Conservation (phyloP, 2,888 invertebrate species). For the Seira musarum region DNA sequence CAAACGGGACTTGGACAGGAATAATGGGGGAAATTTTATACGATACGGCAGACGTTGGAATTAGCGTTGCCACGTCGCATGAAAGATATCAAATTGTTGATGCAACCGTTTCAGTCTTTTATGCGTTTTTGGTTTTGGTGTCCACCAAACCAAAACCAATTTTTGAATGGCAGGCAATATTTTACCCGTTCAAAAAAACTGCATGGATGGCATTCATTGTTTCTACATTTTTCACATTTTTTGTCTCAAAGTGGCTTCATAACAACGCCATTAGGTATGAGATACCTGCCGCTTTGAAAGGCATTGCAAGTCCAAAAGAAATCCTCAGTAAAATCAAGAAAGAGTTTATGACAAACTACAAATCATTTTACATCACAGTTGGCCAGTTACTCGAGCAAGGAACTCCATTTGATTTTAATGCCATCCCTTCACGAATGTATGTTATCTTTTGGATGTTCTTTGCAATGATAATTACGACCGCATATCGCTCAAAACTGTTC, state of each 20-base stretch:
- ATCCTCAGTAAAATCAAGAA: slow-evolving; percentile 34
- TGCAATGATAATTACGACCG: slow-evolving; percentile 62
- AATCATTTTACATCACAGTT: slow-evolving; percentile 61
- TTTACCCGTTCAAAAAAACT: slow-evolving; percentile 63
- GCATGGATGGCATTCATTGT: slow-evolving; percentile 61
- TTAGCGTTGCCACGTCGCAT: slow-evolving; percentile 63
- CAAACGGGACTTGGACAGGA: slow-evolving; percentile 67
- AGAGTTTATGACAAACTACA: slow-evolving; percentile 53
- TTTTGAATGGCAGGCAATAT: slow-evolving; percentile 68
- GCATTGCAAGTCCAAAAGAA: slow-evolving; percentile 14
- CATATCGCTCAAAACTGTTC: slow-evolving; percentile 66
- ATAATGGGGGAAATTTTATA: slow-evolving; percentile 66
- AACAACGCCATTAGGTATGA: slow-evolving; percentile 50
- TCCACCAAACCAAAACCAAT: slow-evolving; percentile 66
- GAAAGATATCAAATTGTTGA: slow-evolving; percentile 63
- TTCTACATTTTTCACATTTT: slow-evolving; percentile 47
- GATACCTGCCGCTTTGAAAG: slow-evolving; percentile 30
- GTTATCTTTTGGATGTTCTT: slow-evolving; percentile 67
- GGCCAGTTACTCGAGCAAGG: slow-evolving; percentile 68
- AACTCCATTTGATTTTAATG: slow-evolving; percentile 53
- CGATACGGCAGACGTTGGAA: slow-evolving; percentile 64
- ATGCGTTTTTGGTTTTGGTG: slow-evolving; percentile 67
- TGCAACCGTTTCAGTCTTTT: slow-evolving; percentile 62
- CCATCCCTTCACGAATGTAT: slow-evolving; percentile 60
- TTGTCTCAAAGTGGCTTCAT: slow-evolving; percentile 60